Evolutionary conservation across 2,888 invertebrate species (phyloP), one percentile per base, ranked within the genome.

Genomic region (Hydropsyche betteni): DNA sequence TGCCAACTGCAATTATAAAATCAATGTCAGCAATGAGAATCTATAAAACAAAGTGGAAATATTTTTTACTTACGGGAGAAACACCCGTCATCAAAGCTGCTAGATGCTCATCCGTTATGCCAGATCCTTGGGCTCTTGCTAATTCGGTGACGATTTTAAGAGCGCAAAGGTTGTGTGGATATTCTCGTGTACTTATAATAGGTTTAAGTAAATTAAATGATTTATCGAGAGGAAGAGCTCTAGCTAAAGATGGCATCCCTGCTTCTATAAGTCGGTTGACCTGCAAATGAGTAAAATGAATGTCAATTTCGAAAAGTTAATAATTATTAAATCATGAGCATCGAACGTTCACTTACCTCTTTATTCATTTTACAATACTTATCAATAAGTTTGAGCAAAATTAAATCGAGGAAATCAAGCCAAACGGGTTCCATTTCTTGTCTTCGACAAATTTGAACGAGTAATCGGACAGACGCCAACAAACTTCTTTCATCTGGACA

Each of bases 111-210:
- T 95, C 92, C 1, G 91, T 90, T 34, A 93, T 90, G 79, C 93
- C 92, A 50, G 87, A 83, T 4, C 92, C 90, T 78, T 93, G 90
- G 78, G 93, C 91, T 83, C 95, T 94, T 64, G 95, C 93, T 77
- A 96, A 89, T 83, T 94, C 94, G 0, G 94, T 93, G 61, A 96
- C 89, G 88, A 98, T 92, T 87, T 98, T 98, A 69, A 98, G 93
- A 76, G 97, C 97, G 80, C 96, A 96, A 84, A 96, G 90, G 83
- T 96, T 94, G 75, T 93, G 91, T 0, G 97, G 97, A 86, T 91
- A 94, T 33, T 93, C 91, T 80, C 94, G 94, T 0, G 96, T 97
- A 44, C 93, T 91, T 80, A 98, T 95, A 81, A 98, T 92, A 0
- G 98, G 96, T 81, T 91, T 91, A 16, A 95, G 87, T 0, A 94